Percentiles rank a stretch among this genome's conserved stretches.
phyloP scores from a whole-genome alignment of 2,888 invertebrate species.

The Caenorhabditis auriculariae region DNA sequence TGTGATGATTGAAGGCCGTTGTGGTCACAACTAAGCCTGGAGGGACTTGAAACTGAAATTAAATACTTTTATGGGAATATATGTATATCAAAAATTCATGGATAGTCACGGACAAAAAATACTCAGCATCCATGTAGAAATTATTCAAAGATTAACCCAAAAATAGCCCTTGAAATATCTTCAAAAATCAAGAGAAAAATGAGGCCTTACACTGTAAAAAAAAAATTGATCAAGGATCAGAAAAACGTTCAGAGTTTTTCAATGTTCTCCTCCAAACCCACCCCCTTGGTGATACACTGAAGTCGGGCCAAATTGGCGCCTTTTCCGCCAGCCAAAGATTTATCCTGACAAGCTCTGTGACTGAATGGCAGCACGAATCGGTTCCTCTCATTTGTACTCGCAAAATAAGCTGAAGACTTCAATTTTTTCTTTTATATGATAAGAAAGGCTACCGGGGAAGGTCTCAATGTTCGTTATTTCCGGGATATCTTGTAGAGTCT shows the following conservation, averaged over 20 bases:
- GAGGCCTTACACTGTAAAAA: not conserved
- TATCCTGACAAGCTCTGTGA: slow-evolving; percentile 55
- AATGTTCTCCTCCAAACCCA: no score
- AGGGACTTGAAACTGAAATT: slow-evolving; percentile 47
- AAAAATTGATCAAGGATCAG: not conserved
- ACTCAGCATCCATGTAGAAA: no score
- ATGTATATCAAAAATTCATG: no score
- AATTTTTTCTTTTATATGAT: not conserved
- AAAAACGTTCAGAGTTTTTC: no score
- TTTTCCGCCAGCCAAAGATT: slow-evolving; percentile 76
- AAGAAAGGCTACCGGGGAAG: slow-evolving; percentile 12
- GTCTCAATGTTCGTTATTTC: slow-evolving; percentile 1
- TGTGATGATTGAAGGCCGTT: slow-evolving; percentile 35
- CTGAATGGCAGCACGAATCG: slow-evolving; percentile 38
- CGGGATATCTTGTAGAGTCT: slow-evolving; percentile 3
- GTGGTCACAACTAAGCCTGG: slow-evolving; percentile 51
- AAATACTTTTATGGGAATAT: no score
- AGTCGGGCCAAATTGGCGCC: slow-evolving; percentile 77
- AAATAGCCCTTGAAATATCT: no score
- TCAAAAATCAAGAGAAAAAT: no score
- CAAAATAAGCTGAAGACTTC: slow-evolving; percentile 14
- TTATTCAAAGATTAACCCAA: no score
- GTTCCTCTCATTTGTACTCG: slow-evolving; percentile 15
- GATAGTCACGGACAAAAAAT: no score
- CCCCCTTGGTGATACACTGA: slow-evolving; percentile 62